Evolutionary conservation across 2,888 invertebrate species (phyloP).

Genomic region (Diaprepes abbreviatus): DNA sequence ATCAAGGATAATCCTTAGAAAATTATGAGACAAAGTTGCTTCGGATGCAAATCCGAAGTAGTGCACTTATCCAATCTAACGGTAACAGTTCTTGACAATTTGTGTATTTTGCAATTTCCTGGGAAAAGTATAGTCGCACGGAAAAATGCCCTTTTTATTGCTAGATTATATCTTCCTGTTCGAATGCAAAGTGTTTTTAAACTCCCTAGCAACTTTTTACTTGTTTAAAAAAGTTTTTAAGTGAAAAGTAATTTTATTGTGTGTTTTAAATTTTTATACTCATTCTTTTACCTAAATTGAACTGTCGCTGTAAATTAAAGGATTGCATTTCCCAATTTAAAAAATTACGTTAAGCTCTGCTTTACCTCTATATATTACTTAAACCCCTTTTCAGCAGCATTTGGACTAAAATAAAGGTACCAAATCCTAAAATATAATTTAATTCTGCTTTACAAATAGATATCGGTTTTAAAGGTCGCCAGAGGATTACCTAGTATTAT

Average conservation of each 20-base stretch:
- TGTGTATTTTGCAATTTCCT: conserved; percentile 49
- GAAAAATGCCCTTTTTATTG: conserved; percentile 48
- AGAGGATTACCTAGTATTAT: no score
- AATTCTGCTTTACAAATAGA: no score
- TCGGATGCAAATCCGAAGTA: conserved; percentile 47
- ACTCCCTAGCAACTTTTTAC: conserved; percentile 34
- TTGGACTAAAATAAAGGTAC: no score
- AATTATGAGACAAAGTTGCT: conserved; percentile 50
- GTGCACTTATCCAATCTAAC: conserved; percentile 49
- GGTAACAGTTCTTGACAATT: conserved; percentile 50
- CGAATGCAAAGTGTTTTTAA: conserved; percentile 35
- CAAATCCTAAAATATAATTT: no score
- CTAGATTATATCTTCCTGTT: conserved; percentile 48
- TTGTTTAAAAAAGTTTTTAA: conserved; percentile 45
- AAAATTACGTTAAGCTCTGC: no score
- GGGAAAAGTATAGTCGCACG: conserved; percentile 38
- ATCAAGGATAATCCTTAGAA: conserved; percentile 38
- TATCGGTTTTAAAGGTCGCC: no score
- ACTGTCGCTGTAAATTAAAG: conserved; percentile 32
- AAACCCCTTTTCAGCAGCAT: no score
- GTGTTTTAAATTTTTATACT: conserved; percentile 37
- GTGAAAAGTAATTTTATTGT: conserved; percentile 45
- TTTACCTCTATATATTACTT: no score
- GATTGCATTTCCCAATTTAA: conserved; percentile 12
- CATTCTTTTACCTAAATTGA: conserved; percentile 34